phyloP scores from a whole-genome alignment of 2,113 vertebrate genomes.

The Sylvilagus bachmani region DNA sequence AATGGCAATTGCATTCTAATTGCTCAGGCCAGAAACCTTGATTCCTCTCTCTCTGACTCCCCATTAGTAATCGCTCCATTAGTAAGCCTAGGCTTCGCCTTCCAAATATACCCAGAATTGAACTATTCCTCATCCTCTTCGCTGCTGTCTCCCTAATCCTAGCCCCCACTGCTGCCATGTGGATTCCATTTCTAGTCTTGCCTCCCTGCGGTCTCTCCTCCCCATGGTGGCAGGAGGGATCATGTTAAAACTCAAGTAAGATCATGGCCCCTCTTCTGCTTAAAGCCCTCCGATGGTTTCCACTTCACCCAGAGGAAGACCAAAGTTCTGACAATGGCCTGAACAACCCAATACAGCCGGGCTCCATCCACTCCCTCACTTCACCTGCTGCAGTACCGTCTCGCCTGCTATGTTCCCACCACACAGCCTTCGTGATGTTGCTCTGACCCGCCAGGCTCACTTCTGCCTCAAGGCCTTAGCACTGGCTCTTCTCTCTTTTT shows the following conservation, averaged over 20 bases:
- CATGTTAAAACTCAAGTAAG: background rate
- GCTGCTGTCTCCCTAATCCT: background rate
- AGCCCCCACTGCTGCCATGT: background rate
- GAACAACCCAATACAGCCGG: background rate
- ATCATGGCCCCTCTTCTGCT: background rate
- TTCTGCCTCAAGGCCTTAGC: background rate
- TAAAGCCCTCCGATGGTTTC: background rate
- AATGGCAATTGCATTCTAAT: background rate
- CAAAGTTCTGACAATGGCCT: background rate
- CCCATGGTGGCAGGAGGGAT: background rate
- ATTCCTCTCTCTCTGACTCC: background rate
- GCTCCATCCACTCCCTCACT: background rate
- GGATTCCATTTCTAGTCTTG: background rate
- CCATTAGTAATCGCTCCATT: background rate
- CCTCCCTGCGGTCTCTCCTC: background rate
- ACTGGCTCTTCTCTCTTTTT: background rate
- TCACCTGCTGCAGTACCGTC: background rate
- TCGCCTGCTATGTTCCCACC: too few species aligned
- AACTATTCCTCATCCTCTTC: background rate
- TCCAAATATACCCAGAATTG: background rate
- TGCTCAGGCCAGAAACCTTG: background rate
- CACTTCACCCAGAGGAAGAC: background rate
- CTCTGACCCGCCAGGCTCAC: background rate
- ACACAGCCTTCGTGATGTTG: background rate
- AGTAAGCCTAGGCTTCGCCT: constrained; percentile 7